Evolutionary conservation across 2,888 invertebrate genomes (phyloP), one percentile per base, ranked within the genome.

Genomic region (Cryptocephalus primarius): DNA sequence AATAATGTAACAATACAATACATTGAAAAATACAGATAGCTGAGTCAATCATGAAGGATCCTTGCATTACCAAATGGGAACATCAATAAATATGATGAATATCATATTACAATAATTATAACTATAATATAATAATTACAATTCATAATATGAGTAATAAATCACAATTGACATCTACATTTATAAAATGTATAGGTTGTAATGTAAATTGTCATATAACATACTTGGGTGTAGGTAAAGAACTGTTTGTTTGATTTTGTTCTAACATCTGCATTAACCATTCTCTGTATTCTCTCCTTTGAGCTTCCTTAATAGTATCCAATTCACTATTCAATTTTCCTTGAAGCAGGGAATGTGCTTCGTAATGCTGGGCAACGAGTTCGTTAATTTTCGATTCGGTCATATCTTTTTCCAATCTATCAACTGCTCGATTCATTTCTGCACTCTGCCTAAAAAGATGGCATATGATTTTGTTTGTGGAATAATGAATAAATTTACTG

Each of bases 371-470:
- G 0, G 82, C 81, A 1, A 91, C 85, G 52, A 94, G 74, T 54
- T 82, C 79, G 66, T 93, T 94, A 44, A 95, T 91, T 61, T 92
- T 79, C 48, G 79, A 80, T 66, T 91, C 90, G 0, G 88, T 89
- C 39, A 83, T 85, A 8, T 80, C 80, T 38, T 78, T 72, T 42
- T 90, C 88, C 33, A 92, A 72, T 44, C 83, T 79, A 53, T 86
- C 83, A 40, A 94, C 80, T 44, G 89, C 88, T 38, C 81, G 75
- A 56, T 88, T 85, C 91, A 94, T 93, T 74, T 94, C 94, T 59
- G 83, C 79, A 38, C 85, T 85, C 74, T 92, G 91, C 44, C 86
- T 85, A 57, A 32, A 50, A 54, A 11, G 4, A 36, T 11, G 12
- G n/a, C 36, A 36, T 12, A 36, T 12, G 6, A 36, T 11, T 36